Evolutionary conservation across 2,797 vertebrate species (phyloP).

Genomic region (Leuciscus waleckii): DNA sequence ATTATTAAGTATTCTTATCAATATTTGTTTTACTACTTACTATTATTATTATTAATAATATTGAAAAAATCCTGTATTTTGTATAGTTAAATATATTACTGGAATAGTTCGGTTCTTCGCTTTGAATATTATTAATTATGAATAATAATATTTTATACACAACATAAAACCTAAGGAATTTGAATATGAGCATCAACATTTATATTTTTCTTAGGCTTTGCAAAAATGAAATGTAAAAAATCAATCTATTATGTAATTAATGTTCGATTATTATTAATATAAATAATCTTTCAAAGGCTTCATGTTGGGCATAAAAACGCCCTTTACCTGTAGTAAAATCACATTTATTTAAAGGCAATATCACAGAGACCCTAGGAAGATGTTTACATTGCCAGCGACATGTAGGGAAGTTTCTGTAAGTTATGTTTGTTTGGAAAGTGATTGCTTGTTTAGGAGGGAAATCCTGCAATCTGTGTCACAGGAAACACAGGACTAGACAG

Average conservation of each 20-base stretch:
- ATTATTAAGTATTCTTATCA: neutral
- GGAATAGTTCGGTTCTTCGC: neutral
- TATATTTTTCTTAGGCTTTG: neutral
- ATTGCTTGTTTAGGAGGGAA: constrained; percentile 71
- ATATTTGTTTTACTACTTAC: neutral
- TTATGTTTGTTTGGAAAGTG: constrained; percentile 49
- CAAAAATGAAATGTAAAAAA: neutral
- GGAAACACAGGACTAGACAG: constrained; percentile 64
- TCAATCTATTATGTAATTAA: neutral
- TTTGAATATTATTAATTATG: neutral
- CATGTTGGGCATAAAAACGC: neutral
- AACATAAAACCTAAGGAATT: neutral
- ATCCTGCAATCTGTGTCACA: constrained; percentile 75
- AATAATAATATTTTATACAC: neutral
- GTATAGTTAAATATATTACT: neutral
- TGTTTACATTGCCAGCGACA: neutral
- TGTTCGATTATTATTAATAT: neutral
- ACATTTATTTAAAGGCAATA: neutral
- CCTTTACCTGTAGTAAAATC: neutral
- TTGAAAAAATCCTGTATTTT: neutral
- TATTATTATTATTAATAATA: neutral
- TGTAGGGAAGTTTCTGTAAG: constrained; percentile 48
- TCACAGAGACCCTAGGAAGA: neutral
- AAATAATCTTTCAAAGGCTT: neutral
- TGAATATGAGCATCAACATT: neutral